Base-by-base conservation (phyloP, 1,140 invertebrate genomes). In the Brachionus rubens region DNA sequence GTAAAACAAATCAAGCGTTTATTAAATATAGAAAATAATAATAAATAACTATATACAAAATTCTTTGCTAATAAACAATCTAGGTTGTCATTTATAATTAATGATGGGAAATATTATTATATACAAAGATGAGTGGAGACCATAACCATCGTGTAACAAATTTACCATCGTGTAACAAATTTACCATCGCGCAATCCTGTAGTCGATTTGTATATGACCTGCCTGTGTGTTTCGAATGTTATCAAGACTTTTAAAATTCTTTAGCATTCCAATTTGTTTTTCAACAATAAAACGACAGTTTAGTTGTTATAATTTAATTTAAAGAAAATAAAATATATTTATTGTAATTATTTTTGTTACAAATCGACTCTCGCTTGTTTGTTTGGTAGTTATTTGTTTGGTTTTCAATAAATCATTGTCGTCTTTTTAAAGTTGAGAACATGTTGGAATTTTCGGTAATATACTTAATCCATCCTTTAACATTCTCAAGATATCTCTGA, bases 201-300 rank as follows among this genome's bases (percentile, higher is more conserved):
- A 56, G 30, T 56, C 52, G 30, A 56, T 56, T 30, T 4, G 24
- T 1, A 56, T 56, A 30, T 56, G 52, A 3, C 52, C 52, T 7
- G 26, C 52, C 4, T 26, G 12, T 30, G 52, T 56, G 30, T 56
- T 56, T 14, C 52, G 21, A 28, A 56, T 30, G 16, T 56, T 56
- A 56, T 56, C 52, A 14, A 56, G 14, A 30, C 26, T 5, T 56
- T 33, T 5, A 5, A 16, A 16, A 56, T 30, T 56, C 30, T 56
- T 56, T 4, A 56, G 5, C 12, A 16, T 3, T 1, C 26, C 52
- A 33, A 28, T 12, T 14, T 56, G 4, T 14, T 56, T 28, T 16
- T 56, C 52, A 33, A 56, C 19, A 9, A 56, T 56, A 56, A 56
- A 56, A 14, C 52, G 52, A 56, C 52, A 56, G 26, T 56, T n/a